These are phyloP conservation scores for Periophthalmus magnuspinnatus DNA, from an alignment of 2,797 vertebrate genomes.

Conservation along the genomic window DNA sequence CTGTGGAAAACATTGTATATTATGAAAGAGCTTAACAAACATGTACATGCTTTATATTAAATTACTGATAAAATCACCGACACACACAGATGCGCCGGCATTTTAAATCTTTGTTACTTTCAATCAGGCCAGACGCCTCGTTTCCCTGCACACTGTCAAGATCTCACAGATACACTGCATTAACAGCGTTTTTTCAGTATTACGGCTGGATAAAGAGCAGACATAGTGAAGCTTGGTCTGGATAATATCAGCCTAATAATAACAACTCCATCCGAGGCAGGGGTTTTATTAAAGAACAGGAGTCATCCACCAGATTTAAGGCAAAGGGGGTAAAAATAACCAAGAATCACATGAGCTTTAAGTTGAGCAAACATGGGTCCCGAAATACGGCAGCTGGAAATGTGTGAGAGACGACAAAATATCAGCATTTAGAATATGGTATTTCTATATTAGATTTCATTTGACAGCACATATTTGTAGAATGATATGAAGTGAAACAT, in stretches of 20 bases:
- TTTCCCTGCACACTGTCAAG: constrained; percentile 41
- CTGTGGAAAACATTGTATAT: constrained; percentile 6
- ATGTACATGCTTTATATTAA: constrained; percentile 33
- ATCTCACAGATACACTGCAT: constrained; percentile 36
- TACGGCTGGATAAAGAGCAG: constrained; percentile 39
- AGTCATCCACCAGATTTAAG: constrained; percentile 29
- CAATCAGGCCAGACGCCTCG: constrained; percentile 18
- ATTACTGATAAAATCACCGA: constrained; percentile 29
- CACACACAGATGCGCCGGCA: constrained; percentile 15
- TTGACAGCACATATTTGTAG: neutral
- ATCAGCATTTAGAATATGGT: neutral
- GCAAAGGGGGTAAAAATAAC: constrained; percentile 32
- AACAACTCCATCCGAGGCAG: constrained; percentile 44
- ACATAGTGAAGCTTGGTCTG: constrained; percentile 36
- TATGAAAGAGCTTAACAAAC: constrained; percentile 37
- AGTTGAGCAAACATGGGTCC: neutral
- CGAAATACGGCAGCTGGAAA: neutral
- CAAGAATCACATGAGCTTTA: constrained; percentile 34
- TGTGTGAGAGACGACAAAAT: neutral
- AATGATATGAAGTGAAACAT: neutral
- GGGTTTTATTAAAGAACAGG: constrained; percentile 60
- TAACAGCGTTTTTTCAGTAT: constrained; percentile 36
- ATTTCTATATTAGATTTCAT: neutral
- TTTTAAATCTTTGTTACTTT: constrained; percentile 25
- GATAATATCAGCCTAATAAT: constrained; percentile 50